Percentiles rank a stretch among this genome's conserved stretches.
Conservation (phyloP, 2,113 vertebrate genomes). For the Platanista minor region DNA sequence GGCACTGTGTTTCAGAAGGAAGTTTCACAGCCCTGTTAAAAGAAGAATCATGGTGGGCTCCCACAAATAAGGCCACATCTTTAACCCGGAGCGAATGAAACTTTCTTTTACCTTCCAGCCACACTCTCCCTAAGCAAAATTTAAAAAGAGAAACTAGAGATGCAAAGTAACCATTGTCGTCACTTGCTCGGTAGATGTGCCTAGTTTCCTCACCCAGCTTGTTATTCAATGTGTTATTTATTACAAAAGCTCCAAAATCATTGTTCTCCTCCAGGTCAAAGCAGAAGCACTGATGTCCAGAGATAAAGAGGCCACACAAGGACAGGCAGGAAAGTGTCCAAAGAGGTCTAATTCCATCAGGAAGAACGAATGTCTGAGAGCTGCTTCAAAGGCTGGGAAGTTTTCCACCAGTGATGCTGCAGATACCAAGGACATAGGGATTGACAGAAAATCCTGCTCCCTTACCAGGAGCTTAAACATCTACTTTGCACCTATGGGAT, state of each 20-base stretch:
- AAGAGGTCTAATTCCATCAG: too few relatives aligned
- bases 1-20: neutral
- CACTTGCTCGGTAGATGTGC: neutral
- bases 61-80: neutral
- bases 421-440: neutral
- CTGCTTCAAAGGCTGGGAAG: too few relatives aligned
- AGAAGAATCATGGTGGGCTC: neutral
- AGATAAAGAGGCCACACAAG: fast-evolving
- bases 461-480: neutral
- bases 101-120: neutral
- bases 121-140: neutral
- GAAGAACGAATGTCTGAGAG: neutral
- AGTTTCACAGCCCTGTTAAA: neutral
- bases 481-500: neutral
- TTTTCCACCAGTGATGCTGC: neutral
- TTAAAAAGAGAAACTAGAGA: neutral
- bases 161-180: fast-evolving
- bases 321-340: neutral
- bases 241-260: neutral
- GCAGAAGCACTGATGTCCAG: neutral
- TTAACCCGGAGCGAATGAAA: neutral
- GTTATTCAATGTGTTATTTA: neutral
- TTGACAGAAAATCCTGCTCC: neutral
- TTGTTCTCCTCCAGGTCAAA: too few relatives aligned
- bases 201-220: neutral